Evolutionary conservation across 2,113 vertebrate species (phyloP).

Genomic region (Pedionomus torquatus): DNA sequence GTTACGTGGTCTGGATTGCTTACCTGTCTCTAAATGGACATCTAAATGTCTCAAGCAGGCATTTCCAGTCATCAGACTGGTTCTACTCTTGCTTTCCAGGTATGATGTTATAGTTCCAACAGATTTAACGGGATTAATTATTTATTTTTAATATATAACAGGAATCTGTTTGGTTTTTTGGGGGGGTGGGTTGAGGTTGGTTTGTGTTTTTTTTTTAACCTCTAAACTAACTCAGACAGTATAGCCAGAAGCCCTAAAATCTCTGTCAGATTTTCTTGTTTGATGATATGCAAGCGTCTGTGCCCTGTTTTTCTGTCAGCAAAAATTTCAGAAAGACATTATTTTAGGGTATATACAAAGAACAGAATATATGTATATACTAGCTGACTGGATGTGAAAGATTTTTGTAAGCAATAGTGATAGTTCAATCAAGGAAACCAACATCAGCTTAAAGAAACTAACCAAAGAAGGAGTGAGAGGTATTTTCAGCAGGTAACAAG

Average conservation of each 20-base stretch:
- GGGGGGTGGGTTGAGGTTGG: too few species aligned
- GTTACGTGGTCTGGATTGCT: neutral
- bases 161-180: neutral
- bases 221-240: neutral
- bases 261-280: neutral
- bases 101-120: neutral
- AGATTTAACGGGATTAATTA: neutral
- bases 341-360: neutral
- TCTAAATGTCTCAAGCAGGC: neutral
- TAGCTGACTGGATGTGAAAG: neutral
- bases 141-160: neutral
- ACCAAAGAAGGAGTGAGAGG: neutral
- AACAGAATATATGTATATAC: neutral
- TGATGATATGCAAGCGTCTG: neutral
- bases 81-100: neutral
- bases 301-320: neutral
- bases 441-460: neutral
- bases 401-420: neutral
- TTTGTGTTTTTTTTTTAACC: conserved; percentile 24
- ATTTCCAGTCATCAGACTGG: neutral
- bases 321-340: neutral
- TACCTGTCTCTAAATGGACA: neutral
- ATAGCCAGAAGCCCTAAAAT: neutral
- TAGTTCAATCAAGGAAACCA: neutral
- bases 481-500: neutral